phyloP scores from a whole-genome alignment of 1,140 invertebrate genomes.

The Paracyclopina nana region DNA sequence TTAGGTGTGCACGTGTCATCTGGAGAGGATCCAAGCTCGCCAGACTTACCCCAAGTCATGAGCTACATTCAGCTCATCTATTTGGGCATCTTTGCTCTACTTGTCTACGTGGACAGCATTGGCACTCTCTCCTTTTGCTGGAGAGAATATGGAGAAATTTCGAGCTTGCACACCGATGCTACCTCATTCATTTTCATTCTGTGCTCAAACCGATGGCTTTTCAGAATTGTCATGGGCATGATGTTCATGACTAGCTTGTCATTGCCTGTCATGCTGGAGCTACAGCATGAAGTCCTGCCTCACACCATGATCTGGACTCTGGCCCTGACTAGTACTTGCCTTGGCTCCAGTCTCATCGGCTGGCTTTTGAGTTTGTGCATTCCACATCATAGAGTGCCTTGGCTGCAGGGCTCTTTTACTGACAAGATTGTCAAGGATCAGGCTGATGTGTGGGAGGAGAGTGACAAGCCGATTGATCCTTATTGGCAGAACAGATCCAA shows the following conservation, averaged over 20 bases:
- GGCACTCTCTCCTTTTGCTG: conserved; percentile 14
- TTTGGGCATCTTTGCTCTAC: neutral
- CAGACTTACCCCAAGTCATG: neutral
- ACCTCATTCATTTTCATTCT: conserved; percentile 11
- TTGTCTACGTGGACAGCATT: conserved; percentile 4
- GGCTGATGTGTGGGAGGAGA: conserved; percentile 4
- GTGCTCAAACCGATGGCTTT: conserved; percentile 1
- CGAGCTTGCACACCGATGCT: conserved; percentile 5
- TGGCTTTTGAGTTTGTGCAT: conserved; percentile 1
- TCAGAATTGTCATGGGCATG: neutral
- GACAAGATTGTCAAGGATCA: conserved; percentile 8
- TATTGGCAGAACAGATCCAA: too few species aligned
- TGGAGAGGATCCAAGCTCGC: neutral
- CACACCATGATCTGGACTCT: neutral
- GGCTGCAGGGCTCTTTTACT: conserved; percentile 1
- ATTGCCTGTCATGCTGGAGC: neutral
- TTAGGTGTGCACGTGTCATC: neutral
- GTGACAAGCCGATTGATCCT: neutral
- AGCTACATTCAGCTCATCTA: conserved; percentile 7
- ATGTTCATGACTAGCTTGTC: neutral
- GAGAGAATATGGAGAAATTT: conserved; percentile 16
- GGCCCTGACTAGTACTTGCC: neutral
- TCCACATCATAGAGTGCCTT: conserved; percentile 7
- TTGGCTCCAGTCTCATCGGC: conserved; percentile 1
- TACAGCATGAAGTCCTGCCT: neutral